phyloP scores from a whole-genome alignment of 2,797 vertebrate genomes.

The Coracias cyanogaster region DNA sequence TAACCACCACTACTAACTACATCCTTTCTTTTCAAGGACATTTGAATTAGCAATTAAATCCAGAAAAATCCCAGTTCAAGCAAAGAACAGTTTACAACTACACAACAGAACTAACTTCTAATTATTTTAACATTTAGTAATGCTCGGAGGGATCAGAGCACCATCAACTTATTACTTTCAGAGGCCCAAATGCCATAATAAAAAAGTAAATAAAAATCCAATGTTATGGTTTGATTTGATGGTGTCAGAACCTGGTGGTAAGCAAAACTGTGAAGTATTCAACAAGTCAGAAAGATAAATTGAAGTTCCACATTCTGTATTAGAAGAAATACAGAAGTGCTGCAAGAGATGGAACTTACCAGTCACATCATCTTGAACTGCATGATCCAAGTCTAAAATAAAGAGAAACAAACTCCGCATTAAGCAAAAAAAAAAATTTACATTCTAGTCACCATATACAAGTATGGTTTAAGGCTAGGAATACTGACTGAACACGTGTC shows the following conservation, averaged over 20 bases:
- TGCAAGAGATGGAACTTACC: conserved; percentile 78
- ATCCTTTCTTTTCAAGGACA: background rate
- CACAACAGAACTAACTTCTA: background rate
- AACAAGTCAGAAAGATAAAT: background rate
- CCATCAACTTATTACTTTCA: background rate
- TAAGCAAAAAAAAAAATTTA: background rate
- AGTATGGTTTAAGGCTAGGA: background rate
- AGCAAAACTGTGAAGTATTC: background rate
- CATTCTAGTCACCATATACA: background rate
- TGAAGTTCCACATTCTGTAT: background rate
- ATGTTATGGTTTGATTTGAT: background rate
- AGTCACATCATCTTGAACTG: conserved; percentile 82
- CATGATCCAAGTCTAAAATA: conserved; percentile 83
- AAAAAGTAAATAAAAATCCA: background rate
- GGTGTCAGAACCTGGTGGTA: background rate
- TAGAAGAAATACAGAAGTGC: background rate
- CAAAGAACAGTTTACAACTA: background rate
- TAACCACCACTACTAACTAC: background rate
- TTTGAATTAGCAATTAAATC: background rate
- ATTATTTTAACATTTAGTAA: background rate
- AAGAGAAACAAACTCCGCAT: background rate
- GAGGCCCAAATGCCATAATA: background rate
- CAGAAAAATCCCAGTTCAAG: background rate
- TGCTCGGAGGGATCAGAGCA: background rate
- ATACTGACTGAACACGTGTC: background rate